Conservation (phyloP, 2,888 invertebrate genomes). For the Dugesia japonica region DNA sequence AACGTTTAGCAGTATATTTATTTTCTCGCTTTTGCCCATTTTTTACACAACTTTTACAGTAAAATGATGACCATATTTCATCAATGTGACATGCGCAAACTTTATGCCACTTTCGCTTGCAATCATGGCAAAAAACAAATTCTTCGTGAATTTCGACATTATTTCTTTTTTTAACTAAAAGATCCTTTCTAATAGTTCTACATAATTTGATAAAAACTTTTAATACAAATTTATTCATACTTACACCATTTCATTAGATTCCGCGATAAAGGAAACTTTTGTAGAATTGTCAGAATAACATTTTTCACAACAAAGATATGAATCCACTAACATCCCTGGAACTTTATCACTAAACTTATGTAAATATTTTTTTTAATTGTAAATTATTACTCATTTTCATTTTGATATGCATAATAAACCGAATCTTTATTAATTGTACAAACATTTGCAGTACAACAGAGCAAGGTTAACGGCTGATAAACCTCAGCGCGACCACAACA, state of each 20-base stretch:
- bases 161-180: conserved; percentile 51
- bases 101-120: conserved; percentile 88
- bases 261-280: conserved; percentile 27
- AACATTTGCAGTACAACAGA: conserved; percentile 92
- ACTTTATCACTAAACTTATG: not conserved
- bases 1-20: conserved; percentile 81
- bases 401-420: conserved; percentile 60
- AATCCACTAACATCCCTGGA: conserved; percentile 32
- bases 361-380: no score
- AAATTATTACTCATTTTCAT: conserved; percentile 23
- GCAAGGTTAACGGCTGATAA: conserved; percentile 92
- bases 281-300: conserved; percentile 33
- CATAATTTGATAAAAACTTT: no score
- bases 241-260: conserved; percentile 37
- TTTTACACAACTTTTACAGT: conserved; percentile 84
- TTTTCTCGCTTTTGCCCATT: conserved; percentile 90
- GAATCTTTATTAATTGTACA: conserved; percentile 86
- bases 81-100: conserved; percentile 93
- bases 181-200: conserved; percentile 21
- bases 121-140: conserved; percentile 83
- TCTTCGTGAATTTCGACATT: conserved; percentile 37
- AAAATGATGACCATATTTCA: conserved; percentile 77
- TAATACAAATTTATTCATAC: no score
- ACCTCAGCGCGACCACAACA: conserved; percentile 95
- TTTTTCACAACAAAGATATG: conserved; percentile 32